Percentiles rank a stretch among this genome's conserved stretches.
Evolutionary conservation across 2,797 vertebrate genomes (phyloP).

Genomic region (Lagorchestes hirsutus): DNA sequence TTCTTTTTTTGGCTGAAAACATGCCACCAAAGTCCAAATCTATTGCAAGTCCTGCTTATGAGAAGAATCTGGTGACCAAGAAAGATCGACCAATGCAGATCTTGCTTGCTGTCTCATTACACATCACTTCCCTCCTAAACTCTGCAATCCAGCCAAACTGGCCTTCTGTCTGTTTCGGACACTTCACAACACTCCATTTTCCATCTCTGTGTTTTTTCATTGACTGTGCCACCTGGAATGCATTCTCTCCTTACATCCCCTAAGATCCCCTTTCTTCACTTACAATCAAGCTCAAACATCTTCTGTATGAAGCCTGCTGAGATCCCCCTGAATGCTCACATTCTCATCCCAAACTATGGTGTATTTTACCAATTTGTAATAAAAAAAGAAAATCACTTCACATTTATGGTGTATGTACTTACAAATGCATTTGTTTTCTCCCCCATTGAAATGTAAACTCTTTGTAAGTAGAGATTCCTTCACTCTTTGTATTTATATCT

Average conservation of each 20-base stretch:
- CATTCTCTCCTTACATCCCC: not conserved
- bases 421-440: not conserved
- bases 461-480: not conserved
- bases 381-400: not conserved
- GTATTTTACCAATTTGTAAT: not conserved
- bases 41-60: conserved; percentile 2
- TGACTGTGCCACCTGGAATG: not conserved
- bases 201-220: not conserved
- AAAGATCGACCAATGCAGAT: not conserved
- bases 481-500: not conserved
- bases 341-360: not conserved
- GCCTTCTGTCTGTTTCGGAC: not conserved
- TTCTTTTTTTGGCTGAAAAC: conserved; percentile 22
- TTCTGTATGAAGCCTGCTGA: not conserved
- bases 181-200: not conserved
- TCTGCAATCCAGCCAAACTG: not conserved
- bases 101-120: not conserved
- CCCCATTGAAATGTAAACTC: not conserved
- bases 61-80: conserved; percentile 19
- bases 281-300: not conserved
- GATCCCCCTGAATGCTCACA: not conserved
- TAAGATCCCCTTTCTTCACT: not conserved
- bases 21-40: conserved; percentile 8
- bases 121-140: not conserved
- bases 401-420: not conserved